Evolutionary conservation across 2,888 invertebrate species (phyloP), one percentile per base, ranked within the genome.

Genomic region (Drosophila paramelanica): DNA sequence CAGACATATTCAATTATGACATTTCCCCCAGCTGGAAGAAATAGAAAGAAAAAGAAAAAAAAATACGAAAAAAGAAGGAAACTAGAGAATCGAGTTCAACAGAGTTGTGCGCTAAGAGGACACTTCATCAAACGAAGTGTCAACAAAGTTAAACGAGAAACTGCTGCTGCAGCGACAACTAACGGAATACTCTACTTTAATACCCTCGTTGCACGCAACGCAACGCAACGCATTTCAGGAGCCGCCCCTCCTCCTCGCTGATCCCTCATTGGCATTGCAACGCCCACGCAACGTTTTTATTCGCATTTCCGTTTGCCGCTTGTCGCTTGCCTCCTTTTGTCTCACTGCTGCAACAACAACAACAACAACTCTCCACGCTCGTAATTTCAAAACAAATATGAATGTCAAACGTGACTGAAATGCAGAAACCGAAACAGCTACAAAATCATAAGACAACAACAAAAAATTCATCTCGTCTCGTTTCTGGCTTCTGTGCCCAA

Each of bases 361-460:
- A 51, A 53, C 65, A 31, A n/a, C 11, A 46, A 5, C 25, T 51
- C n/a, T 42, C 31, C 2, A 56, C 4, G 52, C 45, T 70, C 73
- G 77, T 80, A 79, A 80, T 77, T 73, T 67, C 58, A 50, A 73
- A 78, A 75, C 72, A 88, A 81, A 85, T 88, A 83, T 81, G 80
- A 85, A 85, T 81, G 85, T 81, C 85, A 90, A 83, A 90, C 88
- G 88, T 89, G 88, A 85, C 90, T 85, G 79, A 85, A 90, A 83
- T 85, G 73, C 73, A 80, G 67, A 84, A 70, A 68, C 31, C 39
- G 25, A 47, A 52, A 52, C 52, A 69, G 64, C 59, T 50, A 38
- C 39, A 51, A 56, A 55, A 58, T 17, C 52, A 49, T 13, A 38
- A 53, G 25, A 39, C 20, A 49, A 23, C 7, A 17, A 17, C 17